These are phyloP conservation scores for Lepidotrigona ventralis DNA, from an alignment of 1,140 invertebrate genomes.

Conservation along the genomic window DNA sequence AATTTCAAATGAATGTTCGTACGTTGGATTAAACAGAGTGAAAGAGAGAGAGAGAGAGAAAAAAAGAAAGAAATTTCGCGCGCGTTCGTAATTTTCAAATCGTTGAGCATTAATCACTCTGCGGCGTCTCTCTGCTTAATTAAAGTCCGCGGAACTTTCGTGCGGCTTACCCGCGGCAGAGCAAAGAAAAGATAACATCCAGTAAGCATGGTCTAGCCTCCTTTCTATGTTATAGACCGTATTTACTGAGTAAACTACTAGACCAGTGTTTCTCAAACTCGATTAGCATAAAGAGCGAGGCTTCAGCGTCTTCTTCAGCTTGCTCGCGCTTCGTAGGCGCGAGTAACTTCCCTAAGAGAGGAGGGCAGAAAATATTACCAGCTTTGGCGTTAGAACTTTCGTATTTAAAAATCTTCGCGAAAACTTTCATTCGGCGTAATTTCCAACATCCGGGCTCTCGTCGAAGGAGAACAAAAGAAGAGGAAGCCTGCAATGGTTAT, in stretches of 20 bases:
- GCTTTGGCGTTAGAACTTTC: no score
- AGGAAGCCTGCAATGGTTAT: background rate
- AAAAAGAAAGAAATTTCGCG: background rate
- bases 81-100: background rate
- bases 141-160: background rate
- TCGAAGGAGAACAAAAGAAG: background rate
- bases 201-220: constrained; percentile 9
- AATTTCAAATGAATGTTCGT: background rate
- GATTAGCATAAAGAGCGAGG: background rate
- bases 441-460: background rate
- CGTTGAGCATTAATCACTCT: background rate
- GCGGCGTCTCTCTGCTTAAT: background rate
- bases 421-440: background rate
- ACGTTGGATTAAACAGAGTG: background rate
- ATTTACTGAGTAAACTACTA: constrained; percentile 25
- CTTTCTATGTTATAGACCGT: constrained; percentile 13
- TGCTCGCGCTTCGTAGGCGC: background rate
- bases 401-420: background rate
- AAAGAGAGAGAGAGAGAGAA: background rate
- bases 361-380: background rate
- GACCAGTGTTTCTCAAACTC: constrained; percentile 21
- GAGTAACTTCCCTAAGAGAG: background rate
- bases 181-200: constrained; percentile 32
- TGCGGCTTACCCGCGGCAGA: background rate
- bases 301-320: background rate